phyloP scores from a whole-genome alignment of 2,888 invertebrate species.

The Pseudoips prasinana region DNA sequence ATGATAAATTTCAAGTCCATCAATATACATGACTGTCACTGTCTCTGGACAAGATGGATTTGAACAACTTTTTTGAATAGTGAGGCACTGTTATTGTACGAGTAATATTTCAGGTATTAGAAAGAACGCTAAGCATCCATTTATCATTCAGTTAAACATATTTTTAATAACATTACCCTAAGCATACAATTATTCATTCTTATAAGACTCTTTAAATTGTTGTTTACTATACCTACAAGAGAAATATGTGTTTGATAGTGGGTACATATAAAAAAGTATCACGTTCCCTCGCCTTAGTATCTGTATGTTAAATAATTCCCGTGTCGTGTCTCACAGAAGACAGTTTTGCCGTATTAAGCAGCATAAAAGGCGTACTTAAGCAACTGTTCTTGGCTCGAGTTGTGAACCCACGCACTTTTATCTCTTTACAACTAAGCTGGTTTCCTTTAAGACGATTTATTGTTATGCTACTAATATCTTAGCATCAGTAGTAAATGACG shows the following conservation, averaged over 20 bases:
- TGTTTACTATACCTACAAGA: too few species aligned
- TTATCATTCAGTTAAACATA: too few species aligned
- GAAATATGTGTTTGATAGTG: too few species aligned
- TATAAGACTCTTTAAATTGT: slow-evolving; percentile 10
- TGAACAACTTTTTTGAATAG: too few species aligned
- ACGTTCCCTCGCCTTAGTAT: background rate
- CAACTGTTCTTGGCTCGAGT: slow-evolving; percentile 59
- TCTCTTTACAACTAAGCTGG: slow-evolving; percentile 71
- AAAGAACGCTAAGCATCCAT: too few species aligned
- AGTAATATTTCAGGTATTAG: too few species aligned
- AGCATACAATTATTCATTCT: slow-evolving; percentile 14
- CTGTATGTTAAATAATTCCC: slow-evolving; percentile 26
- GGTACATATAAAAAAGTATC: slow-evolving; percentile 1
- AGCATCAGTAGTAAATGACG: slow-evolving; percentile 55
- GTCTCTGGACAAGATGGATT: slow-evolving; percentile 23
- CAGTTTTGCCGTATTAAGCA: slow-evolving; percentile 47
- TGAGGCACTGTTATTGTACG: too few species aligned
- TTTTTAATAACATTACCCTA: too few species aligned
- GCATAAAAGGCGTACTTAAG: slow-evolving; percentile 70
- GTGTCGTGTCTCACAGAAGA: slow-evolving; percentile 27
- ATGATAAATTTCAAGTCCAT: slow-evolving; percentile 28
- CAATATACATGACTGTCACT: slow-evolving; percentile 26
- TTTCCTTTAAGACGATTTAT: slow-evolving; percentile 73
- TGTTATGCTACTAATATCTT: slow-evolving; percentile 70
- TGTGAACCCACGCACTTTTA: slow-evolving; percentile 72